These are phyloP conservation scores for Acrobasis suavella DNA, from an alignment of 2,888 invertebrate genomes.

Conservation along the genomic window DNA sequence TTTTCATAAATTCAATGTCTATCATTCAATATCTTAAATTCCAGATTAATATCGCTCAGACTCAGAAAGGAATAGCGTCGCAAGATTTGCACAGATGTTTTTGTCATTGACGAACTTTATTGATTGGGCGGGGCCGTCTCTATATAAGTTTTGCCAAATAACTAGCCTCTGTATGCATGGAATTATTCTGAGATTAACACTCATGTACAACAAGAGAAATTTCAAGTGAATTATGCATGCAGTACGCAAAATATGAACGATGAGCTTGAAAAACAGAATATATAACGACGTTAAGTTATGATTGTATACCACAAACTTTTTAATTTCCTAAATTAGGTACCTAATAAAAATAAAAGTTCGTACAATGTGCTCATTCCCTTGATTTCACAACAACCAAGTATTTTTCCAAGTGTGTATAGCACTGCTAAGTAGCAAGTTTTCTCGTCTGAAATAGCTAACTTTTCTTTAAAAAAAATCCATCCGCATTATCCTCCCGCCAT, in stretches of 20 bases:
- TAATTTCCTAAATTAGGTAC: too few relatives aligned
- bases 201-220: too few relatives aligned
- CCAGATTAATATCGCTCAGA: background rate
- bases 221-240: too few relatives aligned
- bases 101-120: background rate
- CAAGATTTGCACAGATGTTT: background rate
- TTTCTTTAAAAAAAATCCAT: conserved; percentile 28
- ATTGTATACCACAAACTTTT: too few relatives aligned
- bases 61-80: background rate
- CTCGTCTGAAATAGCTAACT: conserved; percentile 14
- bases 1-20: background rate
- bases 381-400: too few relatives aligned
- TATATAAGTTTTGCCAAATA: background rate
- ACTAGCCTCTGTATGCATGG: background rate
- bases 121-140: background rate
- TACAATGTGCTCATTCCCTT: too few relatives aligned
- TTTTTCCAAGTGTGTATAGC: conserved; percentile 1
- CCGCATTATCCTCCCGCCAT: conserved; percentile 23
- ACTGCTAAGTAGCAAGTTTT: conserved; percentile 24
- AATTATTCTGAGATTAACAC: background rate
- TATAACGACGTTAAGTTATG: too few relatives aligned
- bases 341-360: too few relatives aligned
- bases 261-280: too few relatives aligned
- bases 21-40: background rate
- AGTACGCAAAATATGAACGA: too few relatives aligned